A percentile compares a stretch with the other conserved stretches of the same genome.
phyloP scores from a whole-genome alignment of 2,797 vertebrate species.

The Liparis tanakae region DNA sequence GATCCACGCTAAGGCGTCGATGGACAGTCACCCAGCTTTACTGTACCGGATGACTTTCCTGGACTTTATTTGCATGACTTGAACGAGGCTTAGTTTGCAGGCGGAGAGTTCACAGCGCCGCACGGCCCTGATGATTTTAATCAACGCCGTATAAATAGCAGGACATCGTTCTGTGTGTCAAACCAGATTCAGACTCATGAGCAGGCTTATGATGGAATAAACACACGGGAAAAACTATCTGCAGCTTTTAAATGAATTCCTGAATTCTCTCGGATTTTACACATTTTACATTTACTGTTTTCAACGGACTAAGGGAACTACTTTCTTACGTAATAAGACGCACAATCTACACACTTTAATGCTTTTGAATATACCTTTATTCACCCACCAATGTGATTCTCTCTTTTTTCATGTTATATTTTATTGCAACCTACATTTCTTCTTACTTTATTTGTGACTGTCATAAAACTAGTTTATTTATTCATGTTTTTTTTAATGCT shows the following conservation, averaged over 20 bases:
- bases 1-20: slow-evolving; percentile 7
- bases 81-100: slow-evolving; percentile 5
- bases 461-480: background rate
- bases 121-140: slow-evolving; percentile 21
- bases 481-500: background rate
- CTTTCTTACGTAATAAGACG: background rate
- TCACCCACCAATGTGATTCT: background rate
- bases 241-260: background rate
- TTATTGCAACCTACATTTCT: background rate
- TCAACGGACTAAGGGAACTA: background rate
- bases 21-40: background rate
- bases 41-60: slow-evolving; percentile 29
- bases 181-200: background rate
- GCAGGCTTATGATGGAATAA: background rate
- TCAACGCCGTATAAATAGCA: slow-evolving; percentile 24
- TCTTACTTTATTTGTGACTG: background rate
- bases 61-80: slow-evolving; percentile 38
- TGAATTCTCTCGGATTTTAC: background rate
- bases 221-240: background rate
- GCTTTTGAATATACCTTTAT: background rate
- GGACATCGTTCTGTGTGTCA: background rate
- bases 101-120: background rate
- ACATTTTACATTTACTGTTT: background rate
- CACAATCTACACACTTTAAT: background rate
- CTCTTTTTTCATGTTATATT: background rate